Percentiles rank a stretch among this genome's conserved stretches.
phyloP scores from a whole-genome alignment of 2,113 vertebrate genomes.

The Rousettus leschenaultii region DNA sequence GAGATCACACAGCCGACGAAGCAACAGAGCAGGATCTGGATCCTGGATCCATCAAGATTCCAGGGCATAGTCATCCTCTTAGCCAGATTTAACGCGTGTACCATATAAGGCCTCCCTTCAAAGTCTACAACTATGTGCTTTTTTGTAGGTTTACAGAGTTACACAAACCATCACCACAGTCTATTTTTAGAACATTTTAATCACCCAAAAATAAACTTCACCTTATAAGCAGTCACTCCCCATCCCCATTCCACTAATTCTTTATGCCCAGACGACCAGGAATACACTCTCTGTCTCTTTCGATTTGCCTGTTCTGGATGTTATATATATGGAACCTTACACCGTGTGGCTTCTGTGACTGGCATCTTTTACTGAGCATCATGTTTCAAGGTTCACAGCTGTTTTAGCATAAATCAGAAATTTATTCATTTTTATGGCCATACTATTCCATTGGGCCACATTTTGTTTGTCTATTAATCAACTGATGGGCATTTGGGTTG shows the following conservation, averaged over 20 bases:
- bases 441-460: background rate
- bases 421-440: background rate
- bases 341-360: background rate
- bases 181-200: background rate
- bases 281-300: background rate
- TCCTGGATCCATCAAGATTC: background rate
- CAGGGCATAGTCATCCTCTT: background rate
- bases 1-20: background rate
- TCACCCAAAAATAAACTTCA: background rate
- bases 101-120: background rate
- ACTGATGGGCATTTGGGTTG: background rate
- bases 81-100: background rate
- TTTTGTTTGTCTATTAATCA: too few relatives aligned
- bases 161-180: background rate
- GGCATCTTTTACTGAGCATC: background rate
- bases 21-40: background rate
- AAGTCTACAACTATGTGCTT: too few relatives aligned
- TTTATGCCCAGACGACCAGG: background rate
- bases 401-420: background rate
- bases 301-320: background rate
- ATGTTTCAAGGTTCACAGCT: background rate
- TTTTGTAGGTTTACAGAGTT: background rate
- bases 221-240: background rate
- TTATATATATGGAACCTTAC: background rate
- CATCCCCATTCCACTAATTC: background rate